Evolutionary conservation across 2,797 vertebrate genomes (phyloP), one percentile per base, ranked within the genome.

Genomic region (Melopsittacus undulatus): DNA sequence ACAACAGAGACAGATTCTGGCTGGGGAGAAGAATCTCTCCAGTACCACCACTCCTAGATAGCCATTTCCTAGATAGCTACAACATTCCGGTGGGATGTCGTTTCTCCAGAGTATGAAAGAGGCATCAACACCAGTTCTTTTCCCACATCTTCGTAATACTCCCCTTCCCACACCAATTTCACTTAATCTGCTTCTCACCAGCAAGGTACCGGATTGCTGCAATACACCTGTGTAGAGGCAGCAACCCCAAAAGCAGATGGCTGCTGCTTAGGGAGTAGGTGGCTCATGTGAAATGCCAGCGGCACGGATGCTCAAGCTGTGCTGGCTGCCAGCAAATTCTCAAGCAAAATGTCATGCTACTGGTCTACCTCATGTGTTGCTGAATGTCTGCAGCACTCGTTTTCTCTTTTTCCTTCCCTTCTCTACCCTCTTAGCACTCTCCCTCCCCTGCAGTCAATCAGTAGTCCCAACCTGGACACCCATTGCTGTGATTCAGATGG

Each of bases 221-320:
- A 51, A 45, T 40, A 75, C 23, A 83, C 42, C 70, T 61, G 56
- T 36, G 20, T 0, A 49, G 52, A 43, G 45, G 42, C 26, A 73
- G 32, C 0, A 0, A 46, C 30, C 46, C 16, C 29, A 27, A 22
- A 36, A 83, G 73, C 29, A 90, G 69, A 63, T 2, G 13, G 68
- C 23, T 69, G 57, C 62, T 38, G 32, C 59, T 92, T 51, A 32
- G 10, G 38, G 36, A 38, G 29, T 14, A n/a, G 27, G 34, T 38
- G 54, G n/a, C 14, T 63, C 17, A 5, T 7, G 40, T 22, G 29
- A 59, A 91, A 59, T 0, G 0, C 51, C 52, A 78, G 73, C 0
- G 0, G n/a, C 1, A 0, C 2, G 1, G 2, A 54, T 34, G 69
- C 63, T 75, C 29, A 21, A 69, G 30, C 34, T 81, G 45, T 7